Evolutionary conservation across 2,888 invertebrate genomes (phyloP).

Genomic region (Esperia sulphurella): DNA sequence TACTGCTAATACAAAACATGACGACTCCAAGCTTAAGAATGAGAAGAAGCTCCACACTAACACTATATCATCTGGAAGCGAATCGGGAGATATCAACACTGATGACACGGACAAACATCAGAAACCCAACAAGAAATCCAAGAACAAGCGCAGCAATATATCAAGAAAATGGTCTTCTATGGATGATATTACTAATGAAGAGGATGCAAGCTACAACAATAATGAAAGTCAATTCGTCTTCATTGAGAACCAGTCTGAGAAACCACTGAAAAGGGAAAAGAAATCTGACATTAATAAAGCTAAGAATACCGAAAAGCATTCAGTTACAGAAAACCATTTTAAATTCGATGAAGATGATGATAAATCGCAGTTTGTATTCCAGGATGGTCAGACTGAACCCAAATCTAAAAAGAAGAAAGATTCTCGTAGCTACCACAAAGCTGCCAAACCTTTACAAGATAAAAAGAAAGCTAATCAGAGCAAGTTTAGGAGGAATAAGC

Average conservation of each 20-base stretch:
- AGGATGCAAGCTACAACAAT: conserved; percentile 42
- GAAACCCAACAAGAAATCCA: conserved; percentile 58
- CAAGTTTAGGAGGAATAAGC: conserved; percentile 61
- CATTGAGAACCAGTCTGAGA: conserved; percentile 61
- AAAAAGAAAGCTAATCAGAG: conserved; percentile 69
- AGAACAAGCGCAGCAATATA: conserved; percentile 65
- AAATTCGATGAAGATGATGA: conserved; percentile 56
- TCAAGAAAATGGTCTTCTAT: conserved; percentile 81
- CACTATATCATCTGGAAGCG: conserved; percentile 70
- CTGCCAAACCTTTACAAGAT: conserved; percentile 52
- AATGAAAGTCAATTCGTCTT: conserved; percentile 69
- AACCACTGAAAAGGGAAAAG: conserved; percentile 60
- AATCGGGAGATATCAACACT: conserved; percentile 67
- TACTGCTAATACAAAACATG: conserved; percentile 39
- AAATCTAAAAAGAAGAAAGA: conserved; percentile 73
- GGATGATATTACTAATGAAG: conserved; percentile 72
- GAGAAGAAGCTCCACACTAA: conserved; percentile 55
- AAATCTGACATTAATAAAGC: conserved; percentile 43
- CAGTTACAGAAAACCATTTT: conserved; percentile 43
- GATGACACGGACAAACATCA: conserved; percentile 63
- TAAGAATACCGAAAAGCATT: conserved; percentile 44
- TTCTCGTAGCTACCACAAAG: conserved; percentile 55
- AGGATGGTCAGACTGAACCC: conserved; percentile 53
- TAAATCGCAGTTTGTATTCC: conserved; percentile 50
- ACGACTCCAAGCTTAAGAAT: conserved; percentile 56